Percentiles rank a stretch among this genome's conserved stretches.
These are phyloP conservation scores for Percopsis transmontana DNA, from an alignment of 2,113 vertebrate genomes.

Conservation along the genomic window DNA sequence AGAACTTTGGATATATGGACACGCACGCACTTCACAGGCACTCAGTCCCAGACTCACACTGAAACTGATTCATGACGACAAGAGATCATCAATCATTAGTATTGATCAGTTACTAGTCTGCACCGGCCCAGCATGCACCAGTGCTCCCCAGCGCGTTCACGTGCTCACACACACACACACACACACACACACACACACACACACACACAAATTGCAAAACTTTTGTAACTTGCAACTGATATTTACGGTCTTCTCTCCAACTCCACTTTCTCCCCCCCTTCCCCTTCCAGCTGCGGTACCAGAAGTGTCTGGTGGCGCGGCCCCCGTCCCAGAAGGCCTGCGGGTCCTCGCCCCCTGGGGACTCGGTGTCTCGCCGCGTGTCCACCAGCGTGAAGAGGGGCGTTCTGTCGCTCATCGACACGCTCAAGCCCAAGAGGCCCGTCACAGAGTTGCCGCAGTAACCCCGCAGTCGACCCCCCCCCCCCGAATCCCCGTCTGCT, in stretches of 20 bases:
- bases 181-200: slow-evolving; percentile 11
- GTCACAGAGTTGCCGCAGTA: slow-evolving; percentile 88
- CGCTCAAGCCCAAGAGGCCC: slow-evolving; percentile 97
- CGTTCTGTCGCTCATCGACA: slow-evolving; percentile 97
- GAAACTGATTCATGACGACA: slow-evolving; percentile 53
- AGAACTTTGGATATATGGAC: slow-evolving; percentile 49
- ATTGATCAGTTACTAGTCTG: slow-evolving; percentile 54
- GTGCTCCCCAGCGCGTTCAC: neutral
- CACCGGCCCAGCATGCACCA: slow-evolving; percentile 17
- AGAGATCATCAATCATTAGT: slow-evolving; percentile 55
- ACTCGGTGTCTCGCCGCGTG: slow-evolving; percentile 93
- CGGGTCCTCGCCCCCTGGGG: slow-evolving; percentile 85
- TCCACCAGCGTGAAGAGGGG: slow-evolving; percentile 95
- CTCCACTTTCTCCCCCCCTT: neutral
- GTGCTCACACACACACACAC: neutral
- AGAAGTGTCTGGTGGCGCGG: slow-evolving; percentile 96
- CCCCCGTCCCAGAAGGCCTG: slow-evolving; percentile 92
- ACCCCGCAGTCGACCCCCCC: slow-evolving; percentile 35
- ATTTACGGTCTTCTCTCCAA: neutral
- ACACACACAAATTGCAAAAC: neutral
- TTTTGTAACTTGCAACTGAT: slow-evolving; percentile 30
- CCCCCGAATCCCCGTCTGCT: neutral
- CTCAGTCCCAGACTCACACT: slow-evolving; percentile 4
- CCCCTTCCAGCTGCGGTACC: slow-evolving; percentile 87
- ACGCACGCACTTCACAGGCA: slow-evolving; percentile 1